Evolutionary conservation across 2,113 vertebrate genomes (phyloP).

Genomic region (Lucifuga dentata): DNA sequence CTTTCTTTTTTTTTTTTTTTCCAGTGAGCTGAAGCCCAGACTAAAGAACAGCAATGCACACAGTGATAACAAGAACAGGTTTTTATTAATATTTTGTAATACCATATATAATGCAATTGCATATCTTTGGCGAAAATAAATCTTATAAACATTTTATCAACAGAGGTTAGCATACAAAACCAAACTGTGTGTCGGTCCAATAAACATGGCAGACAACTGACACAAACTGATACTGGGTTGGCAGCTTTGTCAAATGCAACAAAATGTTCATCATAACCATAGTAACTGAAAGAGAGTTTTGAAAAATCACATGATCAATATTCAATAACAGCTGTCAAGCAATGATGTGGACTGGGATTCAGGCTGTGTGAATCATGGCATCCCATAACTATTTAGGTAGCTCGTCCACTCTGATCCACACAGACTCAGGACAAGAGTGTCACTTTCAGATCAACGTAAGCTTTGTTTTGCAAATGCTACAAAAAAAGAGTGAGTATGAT

Average conservation of each 20-base stretch:
- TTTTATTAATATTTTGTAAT: constrained; percentile 97
- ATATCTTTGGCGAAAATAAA: constrained; percentile 99
- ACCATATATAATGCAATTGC: constrained; percentile 99
- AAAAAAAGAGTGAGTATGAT: constrained; percentile 40
- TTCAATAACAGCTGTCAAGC: constrained; percentile 63
- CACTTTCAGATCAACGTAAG: constrained; percentile 43
- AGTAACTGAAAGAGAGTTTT: constrained; percentile 69
- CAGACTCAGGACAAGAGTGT: constrained; percentile 9
- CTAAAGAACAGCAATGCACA: constrained; percentile 34
- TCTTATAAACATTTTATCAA: constrained; percentile 99
- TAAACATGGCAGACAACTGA: constrained; percentile 82
- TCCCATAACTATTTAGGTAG: constrained; percentile 31
- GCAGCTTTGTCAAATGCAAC: constrained; percentile 82
- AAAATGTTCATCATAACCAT: constrained; percentile 75
- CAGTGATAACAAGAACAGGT: constrained; percentile 87
- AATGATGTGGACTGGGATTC: constrained; percentile 36
- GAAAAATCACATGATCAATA: constrained; percentile 66
- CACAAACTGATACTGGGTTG: constrained; percentile 85
- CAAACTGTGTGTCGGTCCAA: constrained; percentile 87
- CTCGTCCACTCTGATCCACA: constrained; percentile 33
- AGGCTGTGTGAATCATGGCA: constrained; percentile 26
- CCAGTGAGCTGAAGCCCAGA: not conserved
- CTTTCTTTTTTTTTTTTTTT: not conserved
- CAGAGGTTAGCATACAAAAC: constrained; percentile 99
- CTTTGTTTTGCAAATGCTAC: constrained; percentile 60